These are phyloP conservation scores for Probaryconus sp. DNA, from an alignment of 1,140 invertebrate genomes.

Conservation along the genomic window DNA sequence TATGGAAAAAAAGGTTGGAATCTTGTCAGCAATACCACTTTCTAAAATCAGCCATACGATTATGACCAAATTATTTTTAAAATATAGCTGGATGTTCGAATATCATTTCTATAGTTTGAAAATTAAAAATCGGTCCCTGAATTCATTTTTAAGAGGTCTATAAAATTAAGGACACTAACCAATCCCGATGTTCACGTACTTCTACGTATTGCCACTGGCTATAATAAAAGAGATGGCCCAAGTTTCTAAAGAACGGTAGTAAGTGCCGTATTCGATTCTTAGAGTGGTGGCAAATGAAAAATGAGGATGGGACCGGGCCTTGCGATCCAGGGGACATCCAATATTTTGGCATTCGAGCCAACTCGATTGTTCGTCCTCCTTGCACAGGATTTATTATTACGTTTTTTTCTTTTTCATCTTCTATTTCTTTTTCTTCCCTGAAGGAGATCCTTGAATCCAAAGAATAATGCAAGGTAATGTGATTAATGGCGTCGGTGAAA, in stretches of 20 bases:
- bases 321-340: slow-evolving; percentile 55
- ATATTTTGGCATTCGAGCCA: slow-evolving; percentile 74
- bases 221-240: slow-evolving; percentile 16
- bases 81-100: too few species aligned
- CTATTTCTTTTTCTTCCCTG: too few species aligned
- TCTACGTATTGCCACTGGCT: background rate
- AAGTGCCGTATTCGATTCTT: slow-evolving; percentile 59
- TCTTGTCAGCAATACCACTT: too few species aligned
- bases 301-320: slow-evolving; percentile 67
- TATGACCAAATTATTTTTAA: too few species aligned
- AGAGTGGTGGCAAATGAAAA: slow-evolving; percentile 71
- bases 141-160: too few species aligned
- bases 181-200: slow-evolving; percentile 13
- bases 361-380: slow-evolving; percentile 23
- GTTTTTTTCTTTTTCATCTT: too few species aligned
- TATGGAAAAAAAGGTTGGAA: too few species aligned
- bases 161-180: too few species aligned
- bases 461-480: slow-evolving; percentile 4
- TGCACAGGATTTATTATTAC: slow-evolving; percentile 2
- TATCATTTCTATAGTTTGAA: too few species aligned
- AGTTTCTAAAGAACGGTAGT: slow-evolving; percentile 18
- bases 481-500: slow-evolving; percentile 25
- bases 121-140: too few species aligned
- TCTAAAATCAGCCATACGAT: too few species aligned
- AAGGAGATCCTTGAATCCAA: background rate